Evolutionary conservation across 2,797 vertebrate genomes (phyloP).

Genomic region (Pipistrellus kuhlii): DNA sequence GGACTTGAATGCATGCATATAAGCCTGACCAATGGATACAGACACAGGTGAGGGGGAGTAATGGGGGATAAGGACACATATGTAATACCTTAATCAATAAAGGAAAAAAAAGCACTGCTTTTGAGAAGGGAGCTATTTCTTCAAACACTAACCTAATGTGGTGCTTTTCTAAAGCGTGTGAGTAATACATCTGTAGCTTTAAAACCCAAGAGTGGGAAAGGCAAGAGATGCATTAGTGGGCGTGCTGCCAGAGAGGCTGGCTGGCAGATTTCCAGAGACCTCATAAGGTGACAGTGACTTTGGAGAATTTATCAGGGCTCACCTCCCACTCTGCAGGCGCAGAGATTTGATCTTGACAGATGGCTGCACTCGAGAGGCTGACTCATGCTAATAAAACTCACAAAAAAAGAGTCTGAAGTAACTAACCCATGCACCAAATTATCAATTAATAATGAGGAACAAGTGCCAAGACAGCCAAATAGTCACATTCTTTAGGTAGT

Average conservation of each 20-base stretch:
- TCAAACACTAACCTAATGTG: constrained; percentile 18
- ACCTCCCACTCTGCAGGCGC: not conserved
- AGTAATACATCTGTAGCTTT: constrained; percentile 28
- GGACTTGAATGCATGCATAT: too few relatives aligned
- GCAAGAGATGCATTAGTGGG: not conserved
- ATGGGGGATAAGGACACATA: too few relatives aligned
- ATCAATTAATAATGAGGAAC: constrained; percentile 43
- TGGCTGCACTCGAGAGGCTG: not conserved
- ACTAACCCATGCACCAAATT: constrained; percentile 2
- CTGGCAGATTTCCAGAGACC: constrained; percentile 57
- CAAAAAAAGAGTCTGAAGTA: not conserved
- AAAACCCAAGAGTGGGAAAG: not conserved
- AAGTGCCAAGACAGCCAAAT: not conserved
- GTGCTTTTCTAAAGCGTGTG: constrained; percentile 21
- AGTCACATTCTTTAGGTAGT: not conserved
- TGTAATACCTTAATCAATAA: too few relatives aligned
- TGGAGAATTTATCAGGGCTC: constrained; percentile 2
- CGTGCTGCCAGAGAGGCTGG: not conserved
- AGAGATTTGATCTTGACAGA: constrained; percentile 27
- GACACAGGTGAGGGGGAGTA: too few relatives aligned
- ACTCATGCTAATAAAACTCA: constrained; percentile 54
- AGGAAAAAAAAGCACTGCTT: too few relatives aligned
- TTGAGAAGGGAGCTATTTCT: constrained; percentile 43
- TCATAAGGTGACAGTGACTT: constrained; percentile 65
- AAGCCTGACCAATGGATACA: too few relatives aligned